Evolutionary conservation across 2,888 invertebrate species (phyloP), one percentile per base, ranked within the genome.

Genomic region (Fragum sueziense): DNA sequence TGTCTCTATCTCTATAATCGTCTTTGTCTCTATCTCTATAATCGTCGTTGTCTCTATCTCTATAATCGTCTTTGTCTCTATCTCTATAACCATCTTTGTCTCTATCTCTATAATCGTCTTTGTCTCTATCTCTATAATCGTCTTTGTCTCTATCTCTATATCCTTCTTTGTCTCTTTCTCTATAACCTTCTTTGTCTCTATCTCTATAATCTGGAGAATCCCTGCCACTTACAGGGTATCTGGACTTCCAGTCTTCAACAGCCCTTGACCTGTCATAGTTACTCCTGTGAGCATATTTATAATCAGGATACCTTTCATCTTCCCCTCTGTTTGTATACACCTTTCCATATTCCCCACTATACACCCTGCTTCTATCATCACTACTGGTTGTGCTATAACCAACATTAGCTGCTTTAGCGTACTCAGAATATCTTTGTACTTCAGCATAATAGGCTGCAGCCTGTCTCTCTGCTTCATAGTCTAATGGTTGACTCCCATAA

Each of bases 201-300:
- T 52, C 37, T 67, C 67, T 62, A n/a, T 62, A 31, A 27, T 59
- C 57, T 33, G 31, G 22, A 14, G 47, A 47, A 47, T 47, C 47
- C n/a, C 47, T 14, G 14, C 47, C n/a, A 14, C 20, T 9, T 20
- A 20, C 47, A 47, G 47, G n/a, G 17, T 59, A 17, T 61, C 31
- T 29, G 31, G 33, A 61, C 31, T 61, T 29, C 20, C 27, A 29
- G 14, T 29, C 29, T 6, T 61, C 57, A 7, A 2, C 57, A 57
- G 57, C 3, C 25, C n/a, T n/a, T n/a, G n/a, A n/a, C n/a, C 25
- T 27, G 27, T 22, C 25, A 9, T 57, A 31, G 3, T 31, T n/a
- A 20, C n/a, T 47, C 3, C n/a, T 14, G 37, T 37, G n/a, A n/a
- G n/a, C 37, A 37, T 37, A 14, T 59, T 27, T 59, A 59, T 59